phyloP scores from a whole-genome alignment of 2,888 invertebrate genomes.

The Morpho deidamia region DNA sequence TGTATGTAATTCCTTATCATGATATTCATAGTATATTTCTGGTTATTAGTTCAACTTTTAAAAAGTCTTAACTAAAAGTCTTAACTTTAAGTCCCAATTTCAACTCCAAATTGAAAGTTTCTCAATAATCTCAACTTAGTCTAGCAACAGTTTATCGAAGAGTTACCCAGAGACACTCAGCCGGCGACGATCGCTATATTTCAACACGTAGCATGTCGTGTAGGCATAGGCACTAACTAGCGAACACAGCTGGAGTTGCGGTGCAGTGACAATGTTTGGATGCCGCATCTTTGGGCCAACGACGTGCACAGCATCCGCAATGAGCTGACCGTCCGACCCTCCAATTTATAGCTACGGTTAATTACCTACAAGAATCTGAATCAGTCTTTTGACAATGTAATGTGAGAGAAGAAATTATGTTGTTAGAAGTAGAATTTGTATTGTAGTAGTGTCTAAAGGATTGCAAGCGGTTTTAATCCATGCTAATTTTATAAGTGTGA shows the following conservation, averaged over 20 bases:
- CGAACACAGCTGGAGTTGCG: slow-evolving; percentile 63
- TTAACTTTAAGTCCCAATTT: no score
- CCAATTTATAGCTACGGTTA: slow-evolving; percentile 69
- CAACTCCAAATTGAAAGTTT: no score
- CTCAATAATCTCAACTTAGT: background rate
- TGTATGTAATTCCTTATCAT: no score
- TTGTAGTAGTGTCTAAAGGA: background rate
- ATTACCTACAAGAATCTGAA: slow-evolving; percentile 66
- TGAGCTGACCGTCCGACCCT: slow-evolving; percentile 41
- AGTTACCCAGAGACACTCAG: background rate
- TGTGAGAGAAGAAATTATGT: background rate
- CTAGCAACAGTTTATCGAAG: background rate
- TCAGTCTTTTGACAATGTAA: slow-evolving; percentile 28
- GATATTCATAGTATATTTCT: no score
- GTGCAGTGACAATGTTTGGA: slow-evolving; percentile 66
- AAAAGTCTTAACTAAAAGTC: no score
- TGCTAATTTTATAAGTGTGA: no score
- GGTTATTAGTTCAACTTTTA: no score
- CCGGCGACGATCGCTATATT: slow-evolving; percentile 36
- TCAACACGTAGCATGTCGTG: slow-evolving; percentile 51
- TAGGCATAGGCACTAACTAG: slow-evolving; percentile 60
- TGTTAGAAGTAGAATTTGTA: background rate
- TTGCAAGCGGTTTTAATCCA: no score
- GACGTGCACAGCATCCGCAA: slow-evolving; percentile 51
- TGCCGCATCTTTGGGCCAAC: slow-evolving; percentile 48